Base-by-base conservation (phyloP, 2,113 vertebrate genomes). In the Hyla sarda region DNA sequence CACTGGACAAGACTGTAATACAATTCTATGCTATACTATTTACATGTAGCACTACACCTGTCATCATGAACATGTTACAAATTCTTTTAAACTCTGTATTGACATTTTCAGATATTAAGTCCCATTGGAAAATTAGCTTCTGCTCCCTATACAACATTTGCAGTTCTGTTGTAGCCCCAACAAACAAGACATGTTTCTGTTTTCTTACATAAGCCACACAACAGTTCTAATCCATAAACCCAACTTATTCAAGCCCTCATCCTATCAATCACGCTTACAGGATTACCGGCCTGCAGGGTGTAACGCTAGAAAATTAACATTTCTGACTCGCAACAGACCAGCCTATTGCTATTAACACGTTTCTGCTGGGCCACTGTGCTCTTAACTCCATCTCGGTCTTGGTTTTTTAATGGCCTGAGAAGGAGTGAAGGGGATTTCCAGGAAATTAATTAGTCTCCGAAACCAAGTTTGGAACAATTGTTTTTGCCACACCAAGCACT, bases 391-490 rank as follows among this genome's bases (percentile, higher is more conserved):
- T 75, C 77, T 41, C 58, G 69, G 37, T 72, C 16, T 74, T 30
- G 19, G 48, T 45, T 65, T 87, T 72, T 87, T 87, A 82, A 87
- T 82, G 78, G 85, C 85, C 85, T 87, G 85, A 87, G 85, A 87
- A 87, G 85, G 77, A 87, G 77, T 50, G 85, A 87, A 87, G 19
- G 78, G 69, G 85, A 87, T 87, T 87, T 81, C 85, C 84, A 87
- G 85, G 85, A 87, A 87, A 87, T 87, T 87, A 87, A 87, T 87
- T 87, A 82, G 85, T 87, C 85, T 87, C 85, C 30, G 85, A 82
- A 79, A 87, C 85, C 78, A 56, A 62, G 78, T 82, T 58, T 62
- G 11, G 78, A 87, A 87, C 85, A 87, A 87, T 87, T 87, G 85
- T 81, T 82, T 74, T 82, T 87, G 85, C 85, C 85, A 87, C 85